These are phyloP conservation scores for Clunio marinus DNA, from an alignment of 2,888 invertebrate species.

Conservation along the genomic window DNA sequence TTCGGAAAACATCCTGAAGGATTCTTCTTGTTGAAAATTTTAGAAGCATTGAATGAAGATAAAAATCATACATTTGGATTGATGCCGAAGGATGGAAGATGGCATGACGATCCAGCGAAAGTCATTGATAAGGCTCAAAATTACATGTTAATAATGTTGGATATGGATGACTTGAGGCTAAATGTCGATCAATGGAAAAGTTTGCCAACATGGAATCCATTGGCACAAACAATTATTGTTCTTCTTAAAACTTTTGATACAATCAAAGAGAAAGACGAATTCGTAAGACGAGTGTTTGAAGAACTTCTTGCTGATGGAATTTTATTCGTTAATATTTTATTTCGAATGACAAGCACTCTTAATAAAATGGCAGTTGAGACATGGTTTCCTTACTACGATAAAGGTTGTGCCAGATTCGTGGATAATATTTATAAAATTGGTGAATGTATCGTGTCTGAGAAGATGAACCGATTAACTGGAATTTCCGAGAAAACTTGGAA, in stretches of 20 bases:
- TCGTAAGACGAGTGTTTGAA: conserved; percentile 40
- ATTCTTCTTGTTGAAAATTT: neutral
- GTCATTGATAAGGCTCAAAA: conserved; percentile 46
- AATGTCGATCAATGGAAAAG: conserved; percentile 45
- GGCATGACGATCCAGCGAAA: neutral
- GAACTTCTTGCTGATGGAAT: conserved; percentile 45
- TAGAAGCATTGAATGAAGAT: conserved; percentile 16
- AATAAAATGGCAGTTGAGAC: conserved; percentile 42
- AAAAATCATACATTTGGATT: neutral
- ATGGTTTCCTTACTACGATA: conserved; percentile 48
- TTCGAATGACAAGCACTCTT: conserved; percentile 43
- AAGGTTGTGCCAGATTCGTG: conserved; percentile 46
- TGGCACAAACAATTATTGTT: conserved; percentile 46
- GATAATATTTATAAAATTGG: conserved; percentile 43
- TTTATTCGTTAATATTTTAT: conserved; percentile 48
- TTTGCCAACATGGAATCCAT: conserved; percentile 48
- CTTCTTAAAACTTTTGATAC: conserved; percentile 42
- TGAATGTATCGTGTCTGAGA: conserved; percentile 43
- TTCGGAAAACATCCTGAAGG: neutral
- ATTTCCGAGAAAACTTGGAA: neutral
- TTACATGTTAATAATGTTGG: conserved; percentile 47
- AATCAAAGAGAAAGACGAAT: conserved; percentile 43
- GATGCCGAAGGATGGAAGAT: conserved; percentile 30
- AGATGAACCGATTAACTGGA: neutral
- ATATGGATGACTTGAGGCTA: conserved; percentile 46